phyloP scores from a whole-genome alignment of 1,140 invertebrate species.

The Drosophila cardini region DNA sequence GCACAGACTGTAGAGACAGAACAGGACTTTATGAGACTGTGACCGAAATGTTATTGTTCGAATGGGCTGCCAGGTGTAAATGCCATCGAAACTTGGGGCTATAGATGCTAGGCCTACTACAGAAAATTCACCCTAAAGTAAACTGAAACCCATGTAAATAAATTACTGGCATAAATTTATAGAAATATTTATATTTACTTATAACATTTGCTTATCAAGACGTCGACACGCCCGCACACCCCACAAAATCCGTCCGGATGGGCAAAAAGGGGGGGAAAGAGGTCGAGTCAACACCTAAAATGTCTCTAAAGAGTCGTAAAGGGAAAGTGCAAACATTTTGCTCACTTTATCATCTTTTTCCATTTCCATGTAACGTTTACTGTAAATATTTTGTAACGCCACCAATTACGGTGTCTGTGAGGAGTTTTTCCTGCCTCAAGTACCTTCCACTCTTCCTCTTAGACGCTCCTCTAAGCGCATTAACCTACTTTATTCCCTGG shows the following conservation, averaged over 20 bases:
- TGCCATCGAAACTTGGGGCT: constrained; percentile 43
- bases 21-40: constrained; percentile 24
- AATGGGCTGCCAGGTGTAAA: constrained; percentile 56
- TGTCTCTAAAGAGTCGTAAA: constrained; percentile 77
- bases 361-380: constrained; percentile 64
- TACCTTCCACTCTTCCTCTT: neutral
- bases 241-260: neutral
- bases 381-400: constrained; percentile 82
- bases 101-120: constrained; percentile 15
- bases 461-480: constrained; percentile 43
- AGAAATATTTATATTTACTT: constrained; percentile 50
- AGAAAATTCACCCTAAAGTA: neutral
- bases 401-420: constrained; percentile 69
- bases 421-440: neutral
- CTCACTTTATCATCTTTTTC: constrained; percentile 80
- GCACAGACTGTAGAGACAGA: constrained; percentile 29
- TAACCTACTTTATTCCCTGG: constrained; percentile 67
- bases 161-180: constrained; percentile 42
- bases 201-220: constrained; percentile 65
- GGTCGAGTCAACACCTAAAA: constrained; percentile 50
- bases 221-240: constrained; percentile 53
- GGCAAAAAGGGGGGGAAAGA: constrained; percentile 2
- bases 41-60: constrained; percentile 43
- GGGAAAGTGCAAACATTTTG: constrained; percentile 82
- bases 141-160: constrained; percentile 38